phyloP scores from a whole-genome alignment of 2,888 invertebrate species.

The Cloeon dipterum region DNA sequence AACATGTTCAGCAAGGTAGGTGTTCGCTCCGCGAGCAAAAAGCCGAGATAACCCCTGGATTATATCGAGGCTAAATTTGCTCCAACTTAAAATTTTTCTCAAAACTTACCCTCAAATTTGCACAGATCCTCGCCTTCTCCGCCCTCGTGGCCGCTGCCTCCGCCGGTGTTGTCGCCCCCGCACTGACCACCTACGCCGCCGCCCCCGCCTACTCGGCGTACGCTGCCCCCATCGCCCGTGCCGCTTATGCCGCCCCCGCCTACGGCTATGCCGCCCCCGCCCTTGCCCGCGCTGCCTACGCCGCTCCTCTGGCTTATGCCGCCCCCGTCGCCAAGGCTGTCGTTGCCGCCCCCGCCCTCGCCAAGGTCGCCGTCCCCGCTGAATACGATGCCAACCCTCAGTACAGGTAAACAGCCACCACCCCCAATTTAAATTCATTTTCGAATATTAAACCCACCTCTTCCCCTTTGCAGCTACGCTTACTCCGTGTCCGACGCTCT shows the following conservation, averaged over 20 bases:
- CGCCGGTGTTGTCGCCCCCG: conserved; percentile 3
- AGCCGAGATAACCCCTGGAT: no score
- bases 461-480: conserved; percentile 8
- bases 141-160: conserved; percentile 1
- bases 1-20: no score
- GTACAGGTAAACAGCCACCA: no score
- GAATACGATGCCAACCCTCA: conserved; percentile 6
- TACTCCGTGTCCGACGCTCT: conserved; percentile 9
- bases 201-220: conserved; percentile 5
- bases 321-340: conserved; percentile 1
- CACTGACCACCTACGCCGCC: conserved; percentile 1
- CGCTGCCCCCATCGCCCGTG: conserved; percentile 6
- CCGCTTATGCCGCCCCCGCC: conserved; percentile 4
- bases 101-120: neutral
- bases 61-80: no score
- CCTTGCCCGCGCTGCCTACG: conserved; percentile 3
- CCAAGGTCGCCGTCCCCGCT: conserved; percentile 5
- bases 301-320: conserved; percentile 2
- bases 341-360: conserved; percentile 2
- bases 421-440: no score
- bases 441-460: no score
- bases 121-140: conserved; percentile 1
- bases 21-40: no score
- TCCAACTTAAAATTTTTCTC: neutral
- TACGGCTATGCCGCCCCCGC: conserved; percentile 5